These are phyloP conservation scores for Lottia scabra DNA, from an alignment of 2,888 invertebrate genomes.

Conservation along the genomic window DNA sequence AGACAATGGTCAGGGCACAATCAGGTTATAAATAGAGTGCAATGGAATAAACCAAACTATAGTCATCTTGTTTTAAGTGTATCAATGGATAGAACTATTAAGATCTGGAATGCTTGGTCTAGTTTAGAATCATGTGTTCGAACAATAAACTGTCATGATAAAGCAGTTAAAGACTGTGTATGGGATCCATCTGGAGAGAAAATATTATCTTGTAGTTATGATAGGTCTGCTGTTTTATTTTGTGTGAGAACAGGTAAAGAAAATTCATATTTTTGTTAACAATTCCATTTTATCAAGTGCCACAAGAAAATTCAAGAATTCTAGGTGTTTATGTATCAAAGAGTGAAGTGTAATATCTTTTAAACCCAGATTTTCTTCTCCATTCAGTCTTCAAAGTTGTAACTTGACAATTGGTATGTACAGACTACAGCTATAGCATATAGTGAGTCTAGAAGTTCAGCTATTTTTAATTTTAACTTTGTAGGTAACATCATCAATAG, in stretches of 20 bases:
- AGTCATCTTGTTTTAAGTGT: conserved; percentile 65
- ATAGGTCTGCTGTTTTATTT: conserved; percentile 54
- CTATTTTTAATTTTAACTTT: no score
- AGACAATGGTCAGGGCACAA: conserved; percentile 43
- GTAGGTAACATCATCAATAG: conserved; percentile 40
- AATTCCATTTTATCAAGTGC: no score
- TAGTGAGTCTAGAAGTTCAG: no score
- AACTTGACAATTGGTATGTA: no score
- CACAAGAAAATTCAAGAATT: no score
- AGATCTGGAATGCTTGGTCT: conserved; percentile 65
- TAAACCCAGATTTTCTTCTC: neutral
- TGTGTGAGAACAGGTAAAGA: conserved; percentile 64
- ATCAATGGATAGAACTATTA: conserved; percentile 64
- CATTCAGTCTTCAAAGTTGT: no score
- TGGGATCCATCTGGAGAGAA: conserved; percentile 59
- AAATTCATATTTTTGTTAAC: no score
- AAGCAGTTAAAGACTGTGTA: conserved; percentile 63
- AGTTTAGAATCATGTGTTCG: conserved; percentile 46
- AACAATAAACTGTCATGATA: conserved; percentile 47
- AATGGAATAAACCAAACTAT: conserved; percentile 58
- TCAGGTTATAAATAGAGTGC: conserved; percentile 56
- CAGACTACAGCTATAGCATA: no score
- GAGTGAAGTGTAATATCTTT: neutral
- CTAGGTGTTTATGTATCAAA: no score
- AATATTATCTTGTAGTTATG: conserved; percentile 64